These are phyloP conservation scores for Calameuta pallipes DNA, from an alignment of 2,888 invertebrate species.

Conservation along the genomic window DNA sequence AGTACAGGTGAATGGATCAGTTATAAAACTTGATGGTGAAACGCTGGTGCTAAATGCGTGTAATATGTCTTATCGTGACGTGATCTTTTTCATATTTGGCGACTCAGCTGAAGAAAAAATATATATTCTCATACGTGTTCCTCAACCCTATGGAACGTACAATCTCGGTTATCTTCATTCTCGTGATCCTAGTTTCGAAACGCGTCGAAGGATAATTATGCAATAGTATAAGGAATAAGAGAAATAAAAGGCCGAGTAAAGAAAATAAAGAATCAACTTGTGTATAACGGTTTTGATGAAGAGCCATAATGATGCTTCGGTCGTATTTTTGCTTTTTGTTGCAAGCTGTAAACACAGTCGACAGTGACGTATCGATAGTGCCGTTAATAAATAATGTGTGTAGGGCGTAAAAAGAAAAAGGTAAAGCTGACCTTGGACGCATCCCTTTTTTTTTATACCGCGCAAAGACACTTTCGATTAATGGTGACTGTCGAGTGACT, in stretches of 20 bases:
- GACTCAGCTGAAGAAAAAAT: not conserved
- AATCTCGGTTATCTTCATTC: not conserved
- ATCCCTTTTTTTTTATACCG: conserved; percentile 9
- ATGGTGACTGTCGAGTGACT: conserved; percentile 52
- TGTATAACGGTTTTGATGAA: not conserved
- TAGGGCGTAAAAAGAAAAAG: not conserved
- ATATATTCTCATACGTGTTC: not conserved
- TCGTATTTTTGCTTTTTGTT: not conserved
- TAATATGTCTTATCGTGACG: not conserved
- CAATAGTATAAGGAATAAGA: not conserved
- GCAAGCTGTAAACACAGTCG: conserved; percentile 6
- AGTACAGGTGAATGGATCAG: not conserved
- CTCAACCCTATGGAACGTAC: not conserved
- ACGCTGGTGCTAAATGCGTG: not conserved
- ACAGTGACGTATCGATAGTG: conserved; percentile 1
- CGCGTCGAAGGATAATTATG: not conserved
- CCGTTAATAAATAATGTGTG: conserved; percentile 18
- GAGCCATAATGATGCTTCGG: not conserved
- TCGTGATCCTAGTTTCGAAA: not conserved
- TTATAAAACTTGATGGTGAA: not conserved
- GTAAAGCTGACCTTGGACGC: not conserved
- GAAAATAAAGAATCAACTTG: not conserved
- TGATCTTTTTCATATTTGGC: not conserved
- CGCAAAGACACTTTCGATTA: conserved; percentile 26
- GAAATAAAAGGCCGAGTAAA: not conserved